phyloP scores from a whole-genome alignment of 2,797 vertebrate species.

The Pseudopleuronectes americanus region DNA sequence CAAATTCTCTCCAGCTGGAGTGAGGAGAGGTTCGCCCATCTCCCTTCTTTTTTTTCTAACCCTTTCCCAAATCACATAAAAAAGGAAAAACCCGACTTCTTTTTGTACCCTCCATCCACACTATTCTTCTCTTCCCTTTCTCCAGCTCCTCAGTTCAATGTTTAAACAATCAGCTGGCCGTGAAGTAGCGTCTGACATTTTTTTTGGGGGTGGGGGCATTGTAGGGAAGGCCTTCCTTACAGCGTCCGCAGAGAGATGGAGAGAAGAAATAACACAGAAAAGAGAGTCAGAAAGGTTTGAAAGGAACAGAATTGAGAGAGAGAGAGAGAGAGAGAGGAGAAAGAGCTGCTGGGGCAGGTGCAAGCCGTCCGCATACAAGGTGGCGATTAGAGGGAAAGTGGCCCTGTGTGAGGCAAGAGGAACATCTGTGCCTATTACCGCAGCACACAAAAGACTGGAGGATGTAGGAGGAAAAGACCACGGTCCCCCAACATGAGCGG shows the following conservation, averaged over 20 bases:
- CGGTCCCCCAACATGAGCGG: slow-evolving; percentile 79
- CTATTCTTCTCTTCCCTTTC: slow-evolving; percentile 31
- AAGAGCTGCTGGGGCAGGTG: slow-evolving; percentile 86
- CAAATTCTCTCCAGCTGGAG: slow-evolving; percentile 81
- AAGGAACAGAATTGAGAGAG: slow-evolving; percentile 35
- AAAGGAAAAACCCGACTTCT: slow-evolving; percentile 26
- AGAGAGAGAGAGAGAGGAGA: slow-evolving; percentile 39
- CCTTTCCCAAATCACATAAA: slow-evolving; percentile 57
- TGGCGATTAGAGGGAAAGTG: slow-evolving; percentile 87
- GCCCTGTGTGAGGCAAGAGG: slow-evolving; percentile 84
- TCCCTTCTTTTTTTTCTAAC: slow-evolving; percentile 48
- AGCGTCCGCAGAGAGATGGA: slow-evolving; percentile 40
- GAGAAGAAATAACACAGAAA: slow-evolving; percentile 24
- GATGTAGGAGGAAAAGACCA: slow-evolving; percentile 50
- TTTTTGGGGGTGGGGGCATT: slow-evolving; percentile 24
- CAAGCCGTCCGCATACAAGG: slow-evolving; percentile 83
- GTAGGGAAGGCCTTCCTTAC: slow-evolving; percentile 45
- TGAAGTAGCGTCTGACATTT: slow-evolving; percentile 64
- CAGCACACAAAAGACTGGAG: slow-evolving; percentile 77
- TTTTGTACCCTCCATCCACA: slow-evolving; percentile 51
- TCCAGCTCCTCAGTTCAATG: slow-evolving; percentile 48
- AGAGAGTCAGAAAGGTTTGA: slow-evolving; percentile 15
- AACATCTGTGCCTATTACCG: slow-evolving; percentile 91
- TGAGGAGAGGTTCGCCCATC: slow-evolving; percentile 54
- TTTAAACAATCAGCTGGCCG: slow-evolving; percentile 68